Percentiles rank a stretch among this genome's conserved stretches.
Evolutionary conservation across 2,113 vertebrate genomes (phyloP).

Genomic region (Synchiropus splendidus): DNA sequence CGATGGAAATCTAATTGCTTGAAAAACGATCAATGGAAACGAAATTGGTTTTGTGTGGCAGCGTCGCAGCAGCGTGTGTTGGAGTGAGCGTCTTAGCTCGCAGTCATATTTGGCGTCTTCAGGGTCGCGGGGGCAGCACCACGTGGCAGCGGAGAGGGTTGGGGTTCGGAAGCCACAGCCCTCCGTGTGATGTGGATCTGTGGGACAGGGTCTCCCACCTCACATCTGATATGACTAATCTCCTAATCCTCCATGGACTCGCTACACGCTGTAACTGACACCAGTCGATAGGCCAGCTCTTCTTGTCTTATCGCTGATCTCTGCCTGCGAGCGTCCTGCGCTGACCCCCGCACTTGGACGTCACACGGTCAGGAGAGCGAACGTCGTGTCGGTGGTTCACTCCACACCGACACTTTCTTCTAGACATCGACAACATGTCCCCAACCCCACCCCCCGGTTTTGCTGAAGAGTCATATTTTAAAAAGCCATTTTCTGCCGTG

Average conservation of each 20-base stretch:
- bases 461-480: too few relatives aligned
- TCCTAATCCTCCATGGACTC: slow-evolving; percentile 67
- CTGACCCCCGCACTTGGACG: too few relatives aligned
- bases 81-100: slow-evolving; percentile 67
- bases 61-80: slow-evolving; percentile 48
- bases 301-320: slow-evolving; percentile 55
- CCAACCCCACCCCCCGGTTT: too few relatives aligned
- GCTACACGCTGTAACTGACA: slow-evolving; percentile 64
- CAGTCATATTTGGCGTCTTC: slow-evolving; percentile 46
- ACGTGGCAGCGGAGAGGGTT: background rate
- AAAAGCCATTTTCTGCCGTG: too few relatives aligned
- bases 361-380: too few relatives aligned
- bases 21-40: slow-evolving; percentile 68
- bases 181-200: slow-evolving; percentile 15
- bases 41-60: slow-evolving; percentile 66
- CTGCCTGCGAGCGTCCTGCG: slow-evolving; percentile 25
- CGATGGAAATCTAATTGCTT: slow-evolving; percentile 70
- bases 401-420: too few relatives aligned
- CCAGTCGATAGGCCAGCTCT: slow-evolving; percentile 58
- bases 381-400: too few relatives aligned
- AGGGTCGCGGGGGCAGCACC: too few relatives aligned
- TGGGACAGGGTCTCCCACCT: slow-evolving; percentile 27
- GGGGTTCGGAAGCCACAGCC: slow-evolving; percentile 10
- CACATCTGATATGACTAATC: slow-evolving; percentile 68
- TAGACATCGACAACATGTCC: too few relatives aligned